These are phyloP conservation scores for Agrochola lychnidis DNA, from an alignment of 2,888 invertebrate species.

Conservation along the genomic window DNA sequence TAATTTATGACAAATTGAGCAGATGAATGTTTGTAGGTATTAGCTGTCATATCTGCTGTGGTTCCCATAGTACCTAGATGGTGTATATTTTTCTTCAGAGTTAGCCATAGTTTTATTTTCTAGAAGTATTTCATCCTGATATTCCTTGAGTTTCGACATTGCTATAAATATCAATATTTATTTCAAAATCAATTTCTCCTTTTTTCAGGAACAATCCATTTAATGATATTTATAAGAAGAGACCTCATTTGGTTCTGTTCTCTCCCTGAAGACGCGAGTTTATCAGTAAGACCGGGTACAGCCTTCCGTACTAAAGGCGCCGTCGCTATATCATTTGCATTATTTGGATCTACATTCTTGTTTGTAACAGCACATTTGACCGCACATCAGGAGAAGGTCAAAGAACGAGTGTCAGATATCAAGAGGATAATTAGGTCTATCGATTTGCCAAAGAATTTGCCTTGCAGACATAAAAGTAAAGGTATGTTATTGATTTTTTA, in stretches of 20 bases:
- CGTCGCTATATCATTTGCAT: slow-evolving; percentile 96
- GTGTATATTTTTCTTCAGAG: neutral
- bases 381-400: slow-evolving; percentile 97
- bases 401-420: slow-evolving; percentile 96
- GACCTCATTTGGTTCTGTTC: slow-evolving; percentile 99
- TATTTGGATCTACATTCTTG: slow-evolving; percentile 98
- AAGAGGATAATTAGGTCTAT: slow-evolving; percentile 95
- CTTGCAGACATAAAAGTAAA: slow-evolving; percentile 94
- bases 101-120: neutral
- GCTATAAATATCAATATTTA: neutral
- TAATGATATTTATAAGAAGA: slow-evolving; percentile 96
- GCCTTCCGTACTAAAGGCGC: slow-evolving; percentile 98
- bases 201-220: slow-evolving; percentile 93
- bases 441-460: slow-evolving; percentile 95
- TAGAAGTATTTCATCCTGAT: neutral
- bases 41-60: neutral
- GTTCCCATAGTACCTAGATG: neutral
- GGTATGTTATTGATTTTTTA: slow-evolving; percentile 81
- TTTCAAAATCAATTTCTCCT: neutral
- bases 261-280: slow-evolving; percentile 96
- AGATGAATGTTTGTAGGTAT: neutral
- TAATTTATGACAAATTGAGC: neutral
- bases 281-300: slow-evolving; percentile 97
- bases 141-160: no score
- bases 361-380: slow-evolving; percentile 99